Base-by-base conservation (phyloP, 2,113 vertebrate species). In the Corythoichthys intestinalis region DNA sequence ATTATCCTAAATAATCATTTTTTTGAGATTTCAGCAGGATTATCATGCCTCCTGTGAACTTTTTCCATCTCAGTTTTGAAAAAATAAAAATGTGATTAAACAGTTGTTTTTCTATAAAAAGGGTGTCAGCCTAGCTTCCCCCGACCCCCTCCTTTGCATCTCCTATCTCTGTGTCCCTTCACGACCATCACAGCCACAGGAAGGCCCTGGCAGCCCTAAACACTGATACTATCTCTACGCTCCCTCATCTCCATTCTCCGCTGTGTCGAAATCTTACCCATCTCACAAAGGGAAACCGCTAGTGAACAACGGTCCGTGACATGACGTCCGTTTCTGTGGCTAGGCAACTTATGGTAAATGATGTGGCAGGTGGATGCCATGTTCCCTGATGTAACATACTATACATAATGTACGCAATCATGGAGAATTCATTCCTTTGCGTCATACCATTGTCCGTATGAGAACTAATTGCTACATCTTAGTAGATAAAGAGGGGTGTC, bases 251-350 rank as follows among this genome's bases (percentile, higher is more conserved):
- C 85, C 63, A 78, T 87, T 89, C 88, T 88, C 83, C 68, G 50
- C 75, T 88, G 83, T 93, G 90, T 92, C 49, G 92, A 93, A 93
- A 93, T 91, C 86, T 83, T 65, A 81, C 81, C 87, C 83, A 81
- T 91, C 91, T 89, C 89, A 86, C 86, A 84, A 84, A 88, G 86
- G 89, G 89, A 90, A 90, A 87, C 85, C 82, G 83, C 85, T 80
- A 78, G 83, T 85, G 83, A 34, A 80, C 85, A 90, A 89, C 87
- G 83, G 89, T 78, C 87, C 82, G 78, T 10, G 76, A 66, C 80
- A 58, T 73, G 82, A 80, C 50, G 82, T 89, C 87, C 75, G 89
- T 88, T 89, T 86, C 79, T 88, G 89, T 87, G 86, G 85, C 62
- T 80, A 71, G 81, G 58, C 69, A 12, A 39, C 70, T 76, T 73